A percentile compares a stretch with the other conserved stretches of the same genome.
Evolutionary conservation across 1,140 invertebrate genomes (phyloP).

Genomic region (Ladona fulva): DNA sequence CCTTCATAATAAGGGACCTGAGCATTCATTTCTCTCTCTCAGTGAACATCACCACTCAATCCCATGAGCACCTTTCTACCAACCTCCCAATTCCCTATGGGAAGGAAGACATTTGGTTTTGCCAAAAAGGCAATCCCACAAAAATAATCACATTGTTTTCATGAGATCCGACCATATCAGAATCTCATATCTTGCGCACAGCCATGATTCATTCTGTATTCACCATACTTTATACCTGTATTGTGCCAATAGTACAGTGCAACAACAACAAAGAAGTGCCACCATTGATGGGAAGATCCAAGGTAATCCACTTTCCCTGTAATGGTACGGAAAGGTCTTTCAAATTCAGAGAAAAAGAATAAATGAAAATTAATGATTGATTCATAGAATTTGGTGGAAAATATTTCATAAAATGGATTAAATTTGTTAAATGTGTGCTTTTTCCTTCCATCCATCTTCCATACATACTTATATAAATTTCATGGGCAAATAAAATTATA

Average conservation of each 20-base stretch:
- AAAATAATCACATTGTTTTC: not conserved
- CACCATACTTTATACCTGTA: conserved; percentile 78
- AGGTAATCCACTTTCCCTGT: conserved; percentile 79
- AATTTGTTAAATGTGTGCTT: no score
- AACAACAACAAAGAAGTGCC: conserved; percentile 81
- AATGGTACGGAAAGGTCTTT: no score
- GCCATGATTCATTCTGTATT: conserved; percentile 73
- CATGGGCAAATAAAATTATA: no score
- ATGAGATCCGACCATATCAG: not conserved
- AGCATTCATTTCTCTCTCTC: not conserved
- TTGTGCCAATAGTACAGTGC: conserved; percentile 94
- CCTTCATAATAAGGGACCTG: not conserved
- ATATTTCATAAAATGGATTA: no score
- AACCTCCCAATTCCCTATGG: not conserved
- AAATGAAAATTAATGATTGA: no score
- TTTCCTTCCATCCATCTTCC: no score
- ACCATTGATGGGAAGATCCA: conserved; percentile 93
- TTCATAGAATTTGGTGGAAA: no score
- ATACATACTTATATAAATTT: no score
- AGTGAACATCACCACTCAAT: not conserved
- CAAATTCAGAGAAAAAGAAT: no score
- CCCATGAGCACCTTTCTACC: not conserved
- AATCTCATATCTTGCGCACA: conserved; percentile 49
- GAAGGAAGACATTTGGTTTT: not conserved
- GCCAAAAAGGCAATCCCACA: not conserved